phyloP scores from a whole-genome alignment of 2,113 vertebrate genomes.

The Propithecus coquereli region DNA sequence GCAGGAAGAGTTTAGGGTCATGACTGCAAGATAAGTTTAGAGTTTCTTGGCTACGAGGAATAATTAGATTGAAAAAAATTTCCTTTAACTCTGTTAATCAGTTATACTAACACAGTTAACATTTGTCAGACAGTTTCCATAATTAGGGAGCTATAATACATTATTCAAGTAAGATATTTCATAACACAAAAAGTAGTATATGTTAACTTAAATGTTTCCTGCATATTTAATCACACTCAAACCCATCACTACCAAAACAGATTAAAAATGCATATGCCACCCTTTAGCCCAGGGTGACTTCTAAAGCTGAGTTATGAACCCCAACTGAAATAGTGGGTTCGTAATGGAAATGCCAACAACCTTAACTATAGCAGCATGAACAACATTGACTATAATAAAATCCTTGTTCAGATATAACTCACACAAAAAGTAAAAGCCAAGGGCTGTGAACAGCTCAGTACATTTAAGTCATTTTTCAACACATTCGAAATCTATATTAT shows the following conservation, averaged over 20 bases:
- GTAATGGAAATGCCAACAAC: constrained; percentile 48
- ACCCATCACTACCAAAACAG: neutral
- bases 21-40: neutral
- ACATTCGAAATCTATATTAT: constrained; percentile 49
- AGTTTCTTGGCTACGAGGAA: constrained; percentile 21
- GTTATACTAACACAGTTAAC: neutral
- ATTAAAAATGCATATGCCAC: constrained; percentile 19
- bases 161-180: neutral
- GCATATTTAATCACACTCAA: constrained; percentile 22
- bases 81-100: constrained; percentile 22
- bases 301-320: constrained; percentile 41
- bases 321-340: constrained; percentile 15
- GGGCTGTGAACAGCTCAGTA: constrained; percentile 47
- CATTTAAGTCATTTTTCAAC: constrained; percentile 61
- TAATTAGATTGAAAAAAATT: constrained; percentile 35
- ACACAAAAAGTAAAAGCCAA: constrained; percentile 65
- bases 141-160: constrained; percentile 11
- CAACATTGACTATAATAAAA: constrained; percentile 54
- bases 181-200: neutral
- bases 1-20: neutral
- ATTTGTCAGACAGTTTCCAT: neutral
- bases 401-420: constrained; percentile 54
- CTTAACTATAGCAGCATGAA: constrained; percentile 48
- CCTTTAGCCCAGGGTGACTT: constrained; percentile 39
- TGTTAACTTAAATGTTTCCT: constrained; percentile 37